Conservation (phyloP, 2,797 vertebrate species). For the Sebastes minor region DNA sequence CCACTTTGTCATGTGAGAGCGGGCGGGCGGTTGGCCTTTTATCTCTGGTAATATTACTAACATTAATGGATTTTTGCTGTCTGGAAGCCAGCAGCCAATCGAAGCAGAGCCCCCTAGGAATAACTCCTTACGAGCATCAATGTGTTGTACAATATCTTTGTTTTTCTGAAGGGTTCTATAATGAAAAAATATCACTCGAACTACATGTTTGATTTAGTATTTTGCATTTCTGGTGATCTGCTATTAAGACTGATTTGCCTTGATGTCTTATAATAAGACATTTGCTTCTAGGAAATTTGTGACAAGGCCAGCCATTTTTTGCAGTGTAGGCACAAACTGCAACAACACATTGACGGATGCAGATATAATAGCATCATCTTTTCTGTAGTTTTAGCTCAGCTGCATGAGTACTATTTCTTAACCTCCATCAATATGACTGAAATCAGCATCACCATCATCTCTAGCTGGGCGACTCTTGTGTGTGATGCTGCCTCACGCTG, state of each 20-base stretch:
- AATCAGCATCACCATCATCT: constrained; percentile 40
- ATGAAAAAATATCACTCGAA: background rate
- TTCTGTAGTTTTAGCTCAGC: constrained; percentile 1
- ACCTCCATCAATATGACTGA: constrained; percentile 11
- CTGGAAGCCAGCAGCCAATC: constrained; percentile 14
- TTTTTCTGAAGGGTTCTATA: background rate
- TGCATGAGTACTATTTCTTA: constrained; percentile 2
- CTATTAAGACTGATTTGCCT: background rate
- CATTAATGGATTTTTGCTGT: constrained; percentile 41
- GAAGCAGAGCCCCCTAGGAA: constrained; percentile 4
- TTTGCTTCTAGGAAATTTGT: background rate
- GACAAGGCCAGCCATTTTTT: background rate
- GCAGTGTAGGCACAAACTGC: background rate
- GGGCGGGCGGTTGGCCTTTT: background rate
- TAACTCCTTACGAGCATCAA: background rate
- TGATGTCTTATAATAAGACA: background rate
- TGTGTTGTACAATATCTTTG: background rate
- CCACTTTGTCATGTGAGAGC: constrained; percentile 2
- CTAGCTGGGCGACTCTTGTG: background rate
- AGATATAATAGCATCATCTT: constrained; percentile 8
- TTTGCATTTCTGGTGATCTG: background rate
- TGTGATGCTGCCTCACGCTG: constrained; percentile 72
- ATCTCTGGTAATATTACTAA: constrained; percentile 22
- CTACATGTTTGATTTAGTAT: background rate
- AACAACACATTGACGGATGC: background rate